These are phyloP conservation scores for Cephus cinctus DNA, from an alignment of 1,140 invertebrate species.

Conservation along the genomic window DNA sequence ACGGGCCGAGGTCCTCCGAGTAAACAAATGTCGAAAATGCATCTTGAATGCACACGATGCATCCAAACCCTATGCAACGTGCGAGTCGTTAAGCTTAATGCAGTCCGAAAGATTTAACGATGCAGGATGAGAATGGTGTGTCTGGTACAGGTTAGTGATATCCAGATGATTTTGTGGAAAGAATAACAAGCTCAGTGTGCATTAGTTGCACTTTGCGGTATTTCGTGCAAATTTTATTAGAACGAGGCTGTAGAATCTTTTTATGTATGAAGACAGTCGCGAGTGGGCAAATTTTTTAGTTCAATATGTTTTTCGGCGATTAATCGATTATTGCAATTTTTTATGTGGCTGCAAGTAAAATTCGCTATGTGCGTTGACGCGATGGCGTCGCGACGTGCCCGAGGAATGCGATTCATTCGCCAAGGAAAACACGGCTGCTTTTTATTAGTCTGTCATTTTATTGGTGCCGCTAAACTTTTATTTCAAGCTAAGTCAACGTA, in stretches of 20 bases:
- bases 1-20: not conserved
- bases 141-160: not conserved
- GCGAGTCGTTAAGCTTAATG: slow-evolving; percentile 8
- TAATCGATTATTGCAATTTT: too few species aligned
- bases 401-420: too few species aligned
- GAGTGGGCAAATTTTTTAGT: too few species aligned
- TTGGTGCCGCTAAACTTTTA: too few species aligned
- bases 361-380: too few species aligned
- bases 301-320: too few species aligned
- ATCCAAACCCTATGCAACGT: not conserved
- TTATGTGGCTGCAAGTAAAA: too few species aligned
- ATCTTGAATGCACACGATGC: not conserved
- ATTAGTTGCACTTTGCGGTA: not conserved
- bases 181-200: not conserved
- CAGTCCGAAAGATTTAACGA: not conserved
- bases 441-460: too few species aligned
- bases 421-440: too few species aligned
- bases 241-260: slow-evolving; percentile 2
- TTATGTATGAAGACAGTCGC: too few species aligned
- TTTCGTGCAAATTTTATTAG: slow-evolving; percentile 3
- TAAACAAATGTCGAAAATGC: slow-evolving; percentile 1
- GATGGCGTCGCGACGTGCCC: too few species aligned
- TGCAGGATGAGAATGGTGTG: not conserved
- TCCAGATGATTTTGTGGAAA: not conserved
- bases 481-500: too few species aligned